These are phyloP conservation scores for Palythoa heliodiscus DNA, from an alignment of 92 coral and sea anemone species.

Conservation along the genomic window DNA sequence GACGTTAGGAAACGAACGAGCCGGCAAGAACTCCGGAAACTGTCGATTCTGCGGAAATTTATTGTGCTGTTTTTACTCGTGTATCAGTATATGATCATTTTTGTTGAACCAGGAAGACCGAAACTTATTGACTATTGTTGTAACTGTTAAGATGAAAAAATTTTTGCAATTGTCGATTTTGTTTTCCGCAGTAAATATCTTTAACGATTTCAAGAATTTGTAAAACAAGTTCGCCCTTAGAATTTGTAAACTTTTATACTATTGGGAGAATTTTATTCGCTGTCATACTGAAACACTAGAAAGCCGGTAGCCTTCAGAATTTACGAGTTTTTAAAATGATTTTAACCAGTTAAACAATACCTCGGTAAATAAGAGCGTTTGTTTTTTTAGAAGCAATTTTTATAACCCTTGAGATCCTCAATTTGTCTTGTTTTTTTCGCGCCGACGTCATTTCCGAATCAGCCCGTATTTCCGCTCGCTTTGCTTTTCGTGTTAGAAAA, in stretches of 20 bases:
- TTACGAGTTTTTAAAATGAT: conserved; percentile 25
- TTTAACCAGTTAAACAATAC: neutral
- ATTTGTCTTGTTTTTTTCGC: neutral
- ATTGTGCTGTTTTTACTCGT: neutral
- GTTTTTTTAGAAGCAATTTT: conserved; percentile 2
- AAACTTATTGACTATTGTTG: conserved; percentile 2
- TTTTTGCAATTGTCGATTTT: neutral
- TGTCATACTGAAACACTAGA: neutral
- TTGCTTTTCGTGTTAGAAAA: neutral
- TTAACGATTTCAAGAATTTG: neutral
- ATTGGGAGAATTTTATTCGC: neutral
- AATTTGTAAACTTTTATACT: neutral
- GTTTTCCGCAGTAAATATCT: conserved; percentile 18
- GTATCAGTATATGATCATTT: neutral
- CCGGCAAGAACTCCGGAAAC: conserved; percentile 13
- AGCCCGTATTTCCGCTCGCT: conserved; percentile 13
- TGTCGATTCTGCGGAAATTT: conserved; percentile 6
- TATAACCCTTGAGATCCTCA: neutral
- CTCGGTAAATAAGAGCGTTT: neutral
- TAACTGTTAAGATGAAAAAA: conserved; percentile 6
- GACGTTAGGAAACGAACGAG: neutral
- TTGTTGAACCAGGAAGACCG: conserved; percentile 12
- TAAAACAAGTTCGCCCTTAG: neutral
- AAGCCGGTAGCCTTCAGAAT: neutral
- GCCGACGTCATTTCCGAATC: conserved; percentile 41